phyloP scores from a whole-genome alignment of 2,888 invertebrate species.

The Masnerella sp. region DNA sequence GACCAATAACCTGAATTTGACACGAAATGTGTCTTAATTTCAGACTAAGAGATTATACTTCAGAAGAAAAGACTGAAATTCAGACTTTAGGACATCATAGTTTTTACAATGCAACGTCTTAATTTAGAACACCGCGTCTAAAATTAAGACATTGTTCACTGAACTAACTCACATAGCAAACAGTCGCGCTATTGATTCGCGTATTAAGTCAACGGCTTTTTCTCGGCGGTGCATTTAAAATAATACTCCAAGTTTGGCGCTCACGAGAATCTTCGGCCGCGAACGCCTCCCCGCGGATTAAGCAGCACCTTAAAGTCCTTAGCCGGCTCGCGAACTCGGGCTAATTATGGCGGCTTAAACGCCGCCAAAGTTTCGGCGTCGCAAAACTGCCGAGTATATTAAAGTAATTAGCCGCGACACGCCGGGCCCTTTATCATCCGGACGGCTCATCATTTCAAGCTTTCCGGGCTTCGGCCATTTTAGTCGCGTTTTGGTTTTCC shows the following conservation, averaged over 20 bases:
- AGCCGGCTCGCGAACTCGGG: conserved; percentile 66
- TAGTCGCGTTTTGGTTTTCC: conserved; percentile 25
- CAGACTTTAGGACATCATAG: too few relatives aligned
- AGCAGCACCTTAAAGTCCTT: conserved; percentile 63
- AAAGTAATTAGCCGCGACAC: conserved; percentile 58
- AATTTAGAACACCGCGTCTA: too few relatives aligned
- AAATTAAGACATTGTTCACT: too few relatives aligned
- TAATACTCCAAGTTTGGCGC: conserved; percentile 39
- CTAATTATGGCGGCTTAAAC: conserved; percentile 68
- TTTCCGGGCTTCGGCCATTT: conserved; percentile 34
- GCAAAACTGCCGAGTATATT: conserved; percentile 58
- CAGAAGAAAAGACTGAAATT: too few relatives aligned
- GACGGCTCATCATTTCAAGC: conserved; percentile 53
- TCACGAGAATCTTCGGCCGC: conserved; percentile 34
- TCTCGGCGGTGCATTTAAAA: conserved; percentile 44
- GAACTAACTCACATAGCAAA: conserved; percentile 27
- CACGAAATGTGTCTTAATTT: too few relatives aligned
- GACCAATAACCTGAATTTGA: too few relatives aligned
- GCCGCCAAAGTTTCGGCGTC: conserved; percentile 64
- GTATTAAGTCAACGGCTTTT: conserved; percentile 22
- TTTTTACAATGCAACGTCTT: too few relatives aligned
- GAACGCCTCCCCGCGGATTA: conserved; percentile 52
- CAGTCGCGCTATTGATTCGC: conserved; percentile 37
- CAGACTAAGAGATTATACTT: too few relatives aligned
- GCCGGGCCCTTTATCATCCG: conserved; percentile 51